Conservation (phyloP, 2,888 invertebrate species). For the Azorinus chamasolen region DNA sequence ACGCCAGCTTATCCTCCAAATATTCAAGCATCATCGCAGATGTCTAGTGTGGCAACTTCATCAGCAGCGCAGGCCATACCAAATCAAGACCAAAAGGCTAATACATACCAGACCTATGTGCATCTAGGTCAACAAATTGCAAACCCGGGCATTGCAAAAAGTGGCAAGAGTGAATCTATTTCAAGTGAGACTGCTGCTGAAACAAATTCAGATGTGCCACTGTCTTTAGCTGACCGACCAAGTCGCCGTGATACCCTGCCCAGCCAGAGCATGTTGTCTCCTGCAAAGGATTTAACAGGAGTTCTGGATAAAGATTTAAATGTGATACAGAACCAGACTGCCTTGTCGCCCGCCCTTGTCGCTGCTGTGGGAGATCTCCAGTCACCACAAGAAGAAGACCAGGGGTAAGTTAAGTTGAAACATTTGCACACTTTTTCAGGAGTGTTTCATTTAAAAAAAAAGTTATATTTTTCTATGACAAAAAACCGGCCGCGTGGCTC, state of each 20-base stretch:
- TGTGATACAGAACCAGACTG: constrained; percentile 54
- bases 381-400: constrained; percentile 56
- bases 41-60: constrained; percentile 17
- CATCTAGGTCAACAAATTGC: constrained; percentile 58
- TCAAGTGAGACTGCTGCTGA: constrained; percentile 18
- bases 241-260: constrained; percentile 9
- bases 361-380: constrained; percentile 59
- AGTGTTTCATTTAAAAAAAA: too few species aligned
- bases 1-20: constrained; percentile 44
- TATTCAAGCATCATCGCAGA: constrained; percentile 30
- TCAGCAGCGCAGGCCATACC: constrained; percentile 8
- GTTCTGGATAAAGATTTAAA: constrained; percentile 57
- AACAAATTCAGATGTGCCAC: constrained; percentile 22
- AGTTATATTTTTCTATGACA: too few species aligned
- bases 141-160: constrained; percentile 43
- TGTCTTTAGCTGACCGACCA: constrained; percentile 16
- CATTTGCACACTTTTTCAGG: too few species aligned
- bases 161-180: constrained; percentile 42
- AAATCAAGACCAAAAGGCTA: constrained; percentile 48
- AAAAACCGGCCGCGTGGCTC: too few species aligned
- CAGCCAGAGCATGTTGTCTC: background rate
- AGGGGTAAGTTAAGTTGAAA: constrained; percentile 46
- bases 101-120: constrained; percentile 56
- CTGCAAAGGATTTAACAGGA: constrained; percentile 22
- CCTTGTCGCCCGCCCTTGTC: constrained; percentile 55